Conservation (phyloP, 1,140 invertebrate species). For the Bombus pyrosoma region DNA sequence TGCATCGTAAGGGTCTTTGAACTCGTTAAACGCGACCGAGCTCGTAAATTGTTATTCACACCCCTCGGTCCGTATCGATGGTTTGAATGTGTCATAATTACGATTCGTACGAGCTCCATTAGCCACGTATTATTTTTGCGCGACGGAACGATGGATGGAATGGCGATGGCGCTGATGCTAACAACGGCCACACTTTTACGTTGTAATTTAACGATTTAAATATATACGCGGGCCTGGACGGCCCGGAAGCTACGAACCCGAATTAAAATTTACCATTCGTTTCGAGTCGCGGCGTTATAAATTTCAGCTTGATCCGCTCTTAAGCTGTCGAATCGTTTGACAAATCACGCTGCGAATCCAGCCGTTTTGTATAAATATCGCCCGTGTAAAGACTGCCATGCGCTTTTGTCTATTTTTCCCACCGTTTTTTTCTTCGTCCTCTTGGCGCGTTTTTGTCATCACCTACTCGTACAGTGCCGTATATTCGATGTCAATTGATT, state of each 20-base stretch:
- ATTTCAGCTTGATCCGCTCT: conserved; percentile 65
- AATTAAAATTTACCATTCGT: conserved; percentile 65
- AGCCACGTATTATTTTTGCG: conserved; percentile 41
- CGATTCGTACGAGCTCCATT: conserved; percentile 29
- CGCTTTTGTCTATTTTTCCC: conserved; percentile 1
- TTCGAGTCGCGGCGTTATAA: conserved; percentile 64
- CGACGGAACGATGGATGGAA: conserved; percentile 19
- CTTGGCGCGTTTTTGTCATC: background rate
- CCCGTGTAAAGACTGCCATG: conserved; percentile 31
- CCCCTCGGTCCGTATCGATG: conserved; percentile 14
- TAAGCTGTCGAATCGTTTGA: conserved; percentile 65
- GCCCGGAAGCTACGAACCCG: conserved; percentile 8
- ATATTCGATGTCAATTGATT: conserved; percentile 17
- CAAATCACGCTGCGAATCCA: conserved; percentile 31
- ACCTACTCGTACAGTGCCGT: background rate
- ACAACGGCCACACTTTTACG: conserved; percentile 7
- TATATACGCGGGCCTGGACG: conserved; percentile 1
- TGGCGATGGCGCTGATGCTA: background rate
- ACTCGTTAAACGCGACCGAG: conserved; percentile 22
- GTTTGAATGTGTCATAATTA: conserved; percentile 42
- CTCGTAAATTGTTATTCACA: conserved; percentile 51
- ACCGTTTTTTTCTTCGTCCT: background rate
- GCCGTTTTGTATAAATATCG: conserved; percentile 54
- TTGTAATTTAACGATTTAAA: conserved; percentile 44
- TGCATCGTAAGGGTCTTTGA: conserved; percentile 9